A percentile compares a stretch with the other conserved stretches of the same genome.
Conservation (phyloP, 2,888 invertebrate genomes). For the Brenthis daphne region DNA sequence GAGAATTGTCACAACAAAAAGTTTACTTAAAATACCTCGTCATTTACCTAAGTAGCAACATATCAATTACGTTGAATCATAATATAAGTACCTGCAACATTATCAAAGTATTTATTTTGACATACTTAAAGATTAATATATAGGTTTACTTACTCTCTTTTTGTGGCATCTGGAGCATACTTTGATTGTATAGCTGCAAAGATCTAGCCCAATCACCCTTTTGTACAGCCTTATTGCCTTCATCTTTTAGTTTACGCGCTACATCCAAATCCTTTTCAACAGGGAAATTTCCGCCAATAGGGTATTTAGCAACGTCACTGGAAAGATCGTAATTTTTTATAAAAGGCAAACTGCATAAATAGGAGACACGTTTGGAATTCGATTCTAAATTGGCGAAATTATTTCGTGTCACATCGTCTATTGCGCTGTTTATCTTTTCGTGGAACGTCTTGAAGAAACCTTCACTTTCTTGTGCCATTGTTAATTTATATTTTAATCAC, state of each 20-base stretch:
- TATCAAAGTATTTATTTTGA: background rate
- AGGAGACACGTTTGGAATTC: conserved; percentile 85
- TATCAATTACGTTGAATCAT: background rate
- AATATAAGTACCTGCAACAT: no score
- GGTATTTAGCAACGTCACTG: conserved; percentile 64
- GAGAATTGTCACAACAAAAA: background rate
- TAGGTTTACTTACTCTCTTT: conserved; percentile 81
- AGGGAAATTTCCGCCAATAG: conserved; percentile 60
- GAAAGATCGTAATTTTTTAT: conserved; percentile 75
- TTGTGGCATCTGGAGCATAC: conserved; percentile 85
- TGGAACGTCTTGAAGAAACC: conserved; percentile 86
- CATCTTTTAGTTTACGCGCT: conserved; percentile 85
- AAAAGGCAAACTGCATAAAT: conserved; percentile 79
- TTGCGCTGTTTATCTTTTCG: conserved; percentile 78
- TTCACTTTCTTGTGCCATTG: conserved; percentile 64
- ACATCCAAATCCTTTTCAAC: conserved; percentile 81
- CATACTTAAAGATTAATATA: conserved; percentile 19
- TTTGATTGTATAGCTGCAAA: conserved; percentile 86
- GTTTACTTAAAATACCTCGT: background rate
- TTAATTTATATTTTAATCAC: conserved; percentile 2
- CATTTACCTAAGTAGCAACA: background rate
- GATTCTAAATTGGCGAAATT: conserved; percentile 84
- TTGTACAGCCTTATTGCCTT: conserved; percentile 88
- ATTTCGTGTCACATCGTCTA: conserved; percentile 82
- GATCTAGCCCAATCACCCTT: conserved; percentile 87